Evolutionary conservation across 2,797 vertebrate species (phyloP).

Genomic region (Odontamblyopus lacepedii): DNA sequence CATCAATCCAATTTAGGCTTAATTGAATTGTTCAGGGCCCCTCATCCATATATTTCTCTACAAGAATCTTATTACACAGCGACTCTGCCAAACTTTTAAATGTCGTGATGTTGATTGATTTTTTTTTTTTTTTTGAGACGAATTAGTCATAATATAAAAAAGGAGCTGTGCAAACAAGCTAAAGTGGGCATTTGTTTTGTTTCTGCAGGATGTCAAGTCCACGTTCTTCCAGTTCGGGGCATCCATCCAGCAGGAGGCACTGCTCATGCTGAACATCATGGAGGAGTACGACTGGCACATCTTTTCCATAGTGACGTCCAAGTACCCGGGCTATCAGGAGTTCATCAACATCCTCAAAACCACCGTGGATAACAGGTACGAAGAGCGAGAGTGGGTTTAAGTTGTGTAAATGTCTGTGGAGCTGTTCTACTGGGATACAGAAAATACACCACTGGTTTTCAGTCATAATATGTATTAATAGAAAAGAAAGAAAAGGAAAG

Average conservation of each 20-base stretch:
- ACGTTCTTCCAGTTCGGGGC: conserved; percentile 98
- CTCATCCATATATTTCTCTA: conserved; percentile 62
- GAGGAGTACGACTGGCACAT: conserved; percentile 99
- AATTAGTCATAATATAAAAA: conserved; percentile 18
- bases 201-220: conserved; percentile 90
- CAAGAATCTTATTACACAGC: conserved; percentile 43
- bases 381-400: neutral
- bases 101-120: conserved; percentile 31
- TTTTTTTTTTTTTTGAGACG: conserved; percentile 20
- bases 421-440: too few relatives aligned
- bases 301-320: conserved; percentile 96
- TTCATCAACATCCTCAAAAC: conserved; percentile 94
- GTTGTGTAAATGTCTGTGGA: neutral
- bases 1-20: conserved; percentile 70
- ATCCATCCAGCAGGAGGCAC: conserved; percentile 96
- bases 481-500: too few relatives aligned
- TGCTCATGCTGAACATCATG: conserved; percentile 97
- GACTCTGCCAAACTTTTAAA: conserved; percentile 40
- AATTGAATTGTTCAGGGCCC: conserved; percentile 67
- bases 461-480: too few relatives aligned
- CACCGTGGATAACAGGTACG: conserved; percentile 91
- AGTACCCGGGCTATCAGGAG: conserved; percentile 95
- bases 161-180: conserved; percentile 18
- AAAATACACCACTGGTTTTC: too few relatives aligned
- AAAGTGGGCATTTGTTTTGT: conserved; percentile 9